Base-by-base conservation (phyloP, 2,888 invertebrate genomes). In the Leucoma salicis region DNA sequence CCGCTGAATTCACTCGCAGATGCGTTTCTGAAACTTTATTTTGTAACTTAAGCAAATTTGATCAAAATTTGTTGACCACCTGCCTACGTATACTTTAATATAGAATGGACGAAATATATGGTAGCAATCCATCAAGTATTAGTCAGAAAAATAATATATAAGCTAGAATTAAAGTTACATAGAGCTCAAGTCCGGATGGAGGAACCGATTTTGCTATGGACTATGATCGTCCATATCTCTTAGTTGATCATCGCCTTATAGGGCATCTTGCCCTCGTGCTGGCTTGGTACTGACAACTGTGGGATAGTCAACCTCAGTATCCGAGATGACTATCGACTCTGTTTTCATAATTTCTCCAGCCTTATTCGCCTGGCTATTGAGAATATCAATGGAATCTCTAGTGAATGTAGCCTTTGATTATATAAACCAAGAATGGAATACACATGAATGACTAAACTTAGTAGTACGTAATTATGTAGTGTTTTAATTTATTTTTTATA, bases 111-210 rank as follows among this genome's bases (percentile, higher is more conserved):
- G 27, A 1, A 10, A n/a, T 10, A 11, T 11, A 11, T 11, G n/a
- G 27, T 27, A 27, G 11, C n/a, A 27, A 27, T 11, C 8, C 7
- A 5, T 18, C 3, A 5, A 18, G 3, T 18, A 5, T 18, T 18
- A 18, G 18, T 18, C 18, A 18, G 7, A 18, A 18, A n/a, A n/a
- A n/a, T n/a, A n/a, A n/a, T n/a, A n/a, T n/a, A n/a, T n/a, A n/a
- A n/a, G n/a, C n/a, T n/a, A 8, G 21, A 62, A 59, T 63, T 57
- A 69, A 59, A 54, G 58, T 63, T 65, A 53, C 61, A 76, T 75
- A 73, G 75, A 72, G 87, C 87, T 85, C 80, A 85, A 81, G 77
- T 88, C 87, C 86, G 86, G 79, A 69, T 82, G 7, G 7, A 64
- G 71, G 71, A 66, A 72, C 7, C 71, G 79, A 21, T 86, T 87